These are phyloP conservation scores for Amphibalanus amphitrite DNA, from an alignment of 1,140 invertebrate genomes.

Conservation along the genomic window DNA sequence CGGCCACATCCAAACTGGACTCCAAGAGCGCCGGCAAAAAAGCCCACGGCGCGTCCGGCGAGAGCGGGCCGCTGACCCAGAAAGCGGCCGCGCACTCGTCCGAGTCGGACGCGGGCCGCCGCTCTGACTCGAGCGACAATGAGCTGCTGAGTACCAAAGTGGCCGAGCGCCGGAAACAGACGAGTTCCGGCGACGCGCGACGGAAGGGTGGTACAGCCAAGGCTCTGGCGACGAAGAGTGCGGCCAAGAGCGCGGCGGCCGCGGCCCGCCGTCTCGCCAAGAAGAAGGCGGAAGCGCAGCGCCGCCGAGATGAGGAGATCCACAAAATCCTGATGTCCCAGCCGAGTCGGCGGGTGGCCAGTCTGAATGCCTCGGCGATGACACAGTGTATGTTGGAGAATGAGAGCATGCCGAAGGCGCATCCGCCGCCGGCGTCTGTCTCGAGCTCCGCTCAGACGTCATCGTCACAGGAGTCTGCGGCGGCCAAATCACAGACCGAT, in stretches of 20 bases:
- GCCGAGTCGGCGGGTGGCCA: conserved; percentile 45
- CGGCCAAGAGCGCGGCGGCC: not conserved
- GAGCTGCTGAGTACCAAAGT: not conserved
- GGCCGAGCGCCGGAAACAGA: too few species aligned
- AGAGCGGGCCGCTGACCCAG: not conserved
- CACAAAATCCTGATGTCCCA: not conserved
- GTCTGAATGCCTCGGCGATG: conserved; percentile 74
- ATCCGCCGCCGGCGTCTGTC: conserved; percentile 7
- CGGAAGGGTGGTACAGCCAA: not conserved
- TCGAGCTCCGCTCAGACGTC: not conserved
- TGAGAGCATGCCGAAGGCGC: conserved; percentile 35
- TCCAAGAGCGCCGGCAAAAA: not conserved
- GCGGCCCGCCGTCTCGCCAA: not conserved
- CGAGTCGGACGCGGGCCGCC: too few species aligned
- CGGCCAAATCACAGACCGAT: conserved; percentile 11
- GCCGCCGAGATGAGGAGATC: not conserved
- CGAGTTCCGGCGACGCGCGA: too few species aligned
- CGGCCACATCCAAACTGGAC: not conserved
- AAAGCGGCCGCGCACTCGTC: not conserved
- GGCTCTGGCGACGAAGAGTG: not conserved
- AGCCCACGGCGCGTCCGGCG: not conserved
- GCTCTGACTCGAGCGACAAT: not conserved
- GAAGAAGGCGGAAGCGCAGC: not conserved
- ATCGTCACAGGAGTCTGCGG: conserved; percentile 9
- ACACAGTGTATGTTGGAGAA: conserved; percentile 81